Base-by-base conservation (phyloP, 2,797 vertebrate genomes). In the Channa striata region DNA sequence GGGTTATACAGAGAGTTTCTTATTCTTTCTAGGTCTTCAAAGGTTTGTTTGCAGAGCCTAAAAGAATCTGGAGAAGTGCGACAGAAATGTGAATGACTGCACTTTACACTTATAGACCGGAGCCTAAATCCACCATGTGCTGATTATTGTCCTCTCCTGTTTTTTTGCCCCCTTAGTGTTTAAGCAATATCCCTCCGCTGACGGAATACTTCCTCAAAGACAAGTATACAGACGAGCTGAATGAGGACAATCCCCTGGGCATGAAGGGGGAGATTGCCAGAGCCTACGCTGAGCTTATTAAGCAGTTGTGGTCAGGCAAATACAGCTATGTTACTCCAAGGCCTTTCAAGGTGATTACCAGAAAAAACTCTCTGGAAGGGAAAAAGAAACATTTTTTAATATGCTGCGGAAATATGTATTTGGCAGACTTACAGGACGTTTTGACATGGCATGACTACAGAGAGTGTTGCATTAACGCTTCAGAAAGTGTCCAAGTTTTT, bases 261-360 rank as follows among this genome's bases (percentile, higher is more conserved):
- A 99, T 99, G 98, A 93, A 97, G 91, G 97, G 97, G 46, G 98
- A 99, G 95, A 99, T 99, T 64, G 98, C 98, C 82, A 96, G 94
- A 84, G 96, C 95, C 67, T 99, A 99, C 0, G 96, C 97, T 0
- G 98, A 99, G 72, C 93, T 99, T 42, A 96, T 95, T 90, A 99
- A 98, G 85, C 98, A 99, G 73, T 95, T 98, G 92, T 99, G 98
- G 98, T 96, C 95, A 40, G 97, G 96, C 76, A 99, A 98, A 93
- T 97, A 94, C 91, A 97, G 96, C 94, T 98, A 97, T 12, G 94
- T 99, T 83, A 99, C 97, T 9, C 98, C 98, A 40, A 94, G 97
- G 89, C 96, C 97, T 84, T 99, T 99, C 92, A 99, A 99, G 96
- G 98, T 98, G 75, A 85, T 21, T 34, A 11, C 16, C 2, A 50